Evolutionary conservation across 2,113 vertebrate species (phyloP).

Genomic region (Erythrolamprus reginae): DNA sequence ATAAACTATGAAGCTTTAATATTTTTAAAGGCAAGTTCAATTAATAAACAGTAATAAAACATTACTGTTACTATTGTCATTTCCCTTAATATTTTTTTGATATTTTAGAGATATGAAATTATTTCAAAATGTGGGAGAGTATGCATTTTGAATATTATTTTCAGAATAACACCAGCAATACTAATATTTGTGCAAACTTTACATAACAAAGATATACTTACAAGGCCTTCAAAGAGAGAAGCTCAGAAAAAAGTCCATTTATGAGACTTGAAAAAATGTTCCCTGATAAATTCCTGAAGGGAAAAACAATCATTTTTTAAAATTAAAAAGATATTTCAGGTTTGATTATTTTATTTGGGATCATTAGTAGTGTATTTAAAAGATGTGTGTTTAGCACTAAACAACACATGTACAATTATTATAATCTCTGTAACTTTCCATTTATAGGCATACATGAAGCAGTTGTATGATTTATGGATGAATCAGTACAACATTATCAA

Average conservation of each 20-base stretch:
- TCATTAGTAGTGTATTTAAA: neutral
- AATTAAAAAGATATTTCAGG: neutral
- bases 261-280: slow-evolving; percentile 89
- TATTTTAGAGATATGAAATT: slow-evolving; percentile 1
- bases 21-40: slow-evolving; percentile 3
- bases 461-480: too few species aligned
- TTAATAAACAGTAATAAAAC: neutral
- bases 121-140: neutral
- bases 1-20: neutral
- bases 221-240: slow-evolving; percentile 79
- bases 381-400: neutral
- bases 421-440: too few species aligned
- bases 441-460: too few species aligned
- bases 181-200: neutral
- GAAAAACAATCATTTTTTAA: neutral
- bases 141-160: neutral
- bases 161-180: neutral
- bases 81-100: neutral
- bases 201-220: slow-evolving; percentile 65
- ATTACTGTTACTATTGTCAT: neutral
- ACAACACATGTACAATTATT: neutral
- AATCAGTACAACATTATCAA: too few species aligned
- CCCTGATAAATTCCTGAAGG: slow-evolving; percentile 81
- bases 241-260: slow-evolving; percentile 78
- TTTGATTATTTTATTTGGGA: neutral